A percentile compares a stretch with the other conserved stretches of the same genome.
Conservation (phyloP, 2,888 invertebrate genomes). For the Netelia virgata region DNA sequence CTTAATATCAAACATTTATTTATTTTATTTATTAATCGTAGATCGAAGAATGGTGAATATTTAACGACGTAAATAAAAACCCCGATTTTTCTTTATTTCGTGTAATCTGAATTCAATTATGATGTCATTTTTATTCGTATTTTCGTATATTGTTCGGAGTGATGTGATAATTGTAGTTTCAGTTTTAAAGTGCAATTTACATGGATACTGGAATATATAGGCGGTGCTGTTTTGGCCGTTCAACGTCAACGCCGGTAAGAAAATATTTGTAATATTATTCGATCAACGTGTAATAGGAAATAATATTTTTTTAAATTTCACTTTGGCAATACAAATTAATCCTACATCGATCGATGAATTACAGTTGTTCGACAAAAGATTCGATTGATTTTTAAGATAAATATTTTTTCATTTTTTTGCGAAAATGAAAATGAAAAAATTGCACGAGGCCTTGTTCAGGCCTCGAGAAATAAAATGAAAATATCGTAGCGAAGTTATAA, state of each 20-base stretch:
- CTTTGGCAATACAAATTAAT: not conserved
- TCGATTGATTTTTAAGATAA: not conserved
- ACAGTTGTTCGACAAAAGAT: not conserved
- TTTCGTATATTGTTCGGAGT: not conserved
- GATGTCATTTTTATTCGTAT: not conserved
- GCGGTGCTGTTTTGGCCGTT: not conserved
- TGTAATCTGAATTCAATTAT: not conserved
- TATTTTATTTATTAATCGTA: not conserved
- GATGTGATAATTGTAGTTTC: not conserved
- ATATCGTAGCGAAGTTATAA: not conserved
- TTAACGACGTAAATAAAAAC: not conserved
- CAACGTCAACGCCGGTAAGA: slow-evolving; percentile 25
- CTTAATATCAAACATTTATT: not conserved
- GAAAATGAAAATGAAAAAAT: not conserved
- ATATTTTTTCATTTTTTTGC: not conserved
- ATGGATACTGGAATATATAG: slow-evolving; percentile 36
- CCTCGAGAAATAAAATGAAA: not conserved
- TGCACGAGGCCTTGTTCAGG: not conserved
- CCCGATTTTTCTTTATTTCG: not conserved
- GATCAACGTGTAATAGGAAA: not conserved
- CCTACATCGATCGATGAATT: not conserved
- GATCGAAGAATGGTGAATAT: not conserved
- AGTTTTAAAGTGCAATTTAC: slow-evolving; percentile 10
- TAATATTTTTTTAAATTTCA: not conserved
- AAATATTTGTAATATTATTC: not conserved